A percentile compares a stretch with the other conserved stretches of the same genome.
These are phyloP conservation scores for Zhuqinia jingwanae DNA, from an alignment of 2,888 invertebrate species.

Conservation along the genomic window DNA sequence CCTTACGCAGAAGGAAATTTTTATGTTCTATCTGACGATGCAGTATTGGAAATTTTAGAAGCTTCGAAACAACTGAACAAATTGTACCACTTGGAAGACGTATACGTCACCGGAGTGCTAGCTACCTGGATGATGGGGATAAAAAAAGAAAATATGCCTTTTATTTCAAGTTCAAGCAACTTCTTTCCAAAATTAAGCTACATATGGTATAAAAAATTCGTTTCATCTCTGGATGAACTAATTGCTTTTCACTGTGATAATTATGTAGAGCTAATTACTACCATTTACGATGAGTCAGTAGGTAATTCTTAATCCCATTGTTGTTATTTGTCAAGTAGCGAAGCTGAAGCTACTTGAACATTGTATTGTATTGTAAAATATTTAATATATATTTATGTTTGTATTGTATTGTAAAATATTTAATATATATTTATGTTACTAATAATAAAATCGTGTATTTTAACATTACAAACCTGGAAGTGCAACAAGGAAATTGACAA, in stretches of 20 bases:
- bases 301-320: too few relatives aligned
- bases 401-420: too few relatives aligned
- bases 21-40: conserved; percentile 63
- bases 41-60: conserved; percentile 52
- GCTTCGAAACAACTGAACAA: conserved; percentile 58
- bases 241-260: conserved; percentile 76
- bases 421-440: too few relatives aligned
- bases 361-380: too few relatives aligned
- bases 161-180: conserved; percentile 66
- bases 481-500: too few relatives aligned
- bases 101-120: conserved; percentile 71
- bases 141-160: conserved; percentile 62
- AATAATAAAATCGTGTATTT: too few relatives aligned
- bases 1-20: conserved; percentile 74
- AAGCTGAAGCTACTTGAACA: too few relatives aligned
- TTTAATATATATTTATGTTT: too few relatives aligned
- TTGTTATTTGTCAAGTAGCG: too few relatives aligned
- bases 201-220: conserved; percentile 46
- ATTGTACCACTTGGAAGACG: conserved; percentile 73
- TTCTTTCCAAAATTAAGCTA: conserved; percentile 65
- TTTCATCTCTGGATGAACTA: conserved; percentile 41
- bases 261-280: conserved; percentile 65
- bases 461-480: too few relatives aligned
- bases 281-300: conserved; percentile 36
- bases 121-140: conserved; percentile 67